These are phyloP conservation scores for Schizothorax lantsangensis DNA, from an alignment of 2,797 vertebrate species.

Conservation along the genomic window DNA sequence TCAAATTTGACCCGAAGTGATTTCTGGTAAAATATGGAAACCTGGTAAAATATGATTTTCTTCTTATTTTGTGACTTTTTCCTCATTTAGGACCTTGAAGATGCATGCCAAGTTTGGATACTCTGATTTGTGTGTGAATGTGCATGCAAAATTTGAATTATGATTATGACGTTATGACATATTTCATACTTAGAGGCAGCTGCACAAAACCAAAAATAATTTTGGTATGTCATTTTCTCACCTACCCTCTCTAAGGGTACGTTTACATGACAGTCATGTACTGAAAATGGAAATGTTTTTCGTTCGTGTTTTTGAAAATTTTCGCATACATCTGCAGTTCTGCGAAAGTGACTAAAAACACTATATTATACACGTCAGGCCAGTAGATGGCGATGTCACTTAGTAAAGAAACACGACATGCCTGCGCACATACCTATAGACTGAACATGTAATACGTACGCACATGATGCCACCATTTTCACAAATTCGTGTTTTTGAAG, in stretches of 20 bases:
- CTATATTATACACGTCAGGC: no score
- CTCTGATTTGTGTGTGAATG: background rate
- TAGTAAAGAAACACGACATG: no score
- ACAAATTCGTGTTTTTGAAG: no score
- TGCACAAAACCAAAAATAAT: background rate
- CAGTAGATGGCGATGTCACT: no score
- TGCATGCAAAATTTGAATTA: background rate
- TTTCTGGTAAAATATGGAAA: background rate
- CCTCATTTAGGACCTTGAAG: background rate
- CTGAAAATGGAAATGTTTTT: no score
- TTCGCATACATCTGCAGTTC: no score
- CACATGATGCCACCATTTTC: no score
- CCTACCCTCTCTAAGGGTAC: background rate
- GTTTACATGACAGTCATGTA: background rate
- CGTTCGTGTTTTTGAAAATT: no score
- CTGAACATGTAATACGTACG: no score
- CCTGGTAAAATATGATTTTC: background rate
- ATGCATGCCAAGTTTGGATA: background rate
- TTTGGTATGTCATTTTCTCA: background rate
- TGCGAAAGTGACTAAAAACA: no score
- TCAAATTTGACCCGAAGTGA: background rate
- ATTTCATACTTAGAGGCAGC: no score
- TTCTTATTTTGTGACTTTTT: background rate
- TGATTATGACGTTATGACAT: background rate
- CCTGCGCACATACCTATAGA: no score